Percentiles rank a stretch among this genome's conserved stretches.
phyloP scores from a whole-genome alignment of 2,888 invertebrate species.

The Homarus gammarus region DNA sequence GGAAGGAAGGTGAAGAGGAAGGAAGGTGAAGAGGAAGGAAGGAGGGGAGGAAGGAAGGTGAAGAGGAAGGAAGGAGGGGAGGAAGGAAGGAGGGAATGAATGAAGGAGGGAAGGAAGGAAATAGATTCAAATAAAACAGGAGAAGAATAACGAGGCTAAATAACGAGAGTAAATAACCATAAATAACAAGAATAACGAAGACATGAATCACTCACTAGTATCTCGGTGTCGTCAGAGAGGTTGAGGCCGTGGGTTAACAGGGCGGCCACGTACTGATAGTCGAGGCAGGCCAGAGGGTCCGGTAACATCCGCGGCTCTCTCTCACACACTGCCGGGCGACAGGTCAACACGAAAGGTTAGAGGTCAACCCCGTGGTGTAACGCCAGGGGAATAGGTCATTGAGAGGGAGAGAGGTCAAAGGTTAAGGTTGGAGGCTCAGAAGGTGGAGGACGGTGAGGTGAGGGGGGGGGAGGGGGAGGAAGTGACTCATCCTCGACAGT shows the following conservation, averaged over 20 bases:
- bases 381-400: neutral
- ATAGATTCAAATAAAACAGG: neutral
- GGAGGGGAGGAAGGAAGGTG: too few species aligned
- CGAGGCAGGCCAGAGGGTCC: constrained; percentile 67
- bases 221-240: constrained; percentile 52
- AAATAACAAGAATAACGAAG: neutral
- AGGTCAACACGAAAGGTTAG: neutral
- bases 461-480: too few species aligned
- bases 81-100: neutral
- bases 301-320: constrained; percentile 29
- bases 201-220: constrained; percentile 43
- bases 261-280: constrained; percentile 67
- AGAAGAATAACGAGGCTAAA: too few species aligned
- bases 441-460: too few species aligned
- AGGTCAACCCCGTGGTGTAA: neutral
- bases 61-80: neutral
- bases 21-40: neutral
- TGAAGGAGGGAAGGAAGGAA: neutral
- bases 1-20: neutral
- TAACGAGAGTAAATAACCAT: too few species aligned
- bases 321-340: constrained; percentile 42
- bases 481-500: too few species aligned
- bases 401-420: neutral
- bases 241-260: constrained; percentile 61
- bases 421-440: too few species aligned